Conservation (phyloP, 2,113 vertebrate species). For the Aramus guarauna region DNA sequence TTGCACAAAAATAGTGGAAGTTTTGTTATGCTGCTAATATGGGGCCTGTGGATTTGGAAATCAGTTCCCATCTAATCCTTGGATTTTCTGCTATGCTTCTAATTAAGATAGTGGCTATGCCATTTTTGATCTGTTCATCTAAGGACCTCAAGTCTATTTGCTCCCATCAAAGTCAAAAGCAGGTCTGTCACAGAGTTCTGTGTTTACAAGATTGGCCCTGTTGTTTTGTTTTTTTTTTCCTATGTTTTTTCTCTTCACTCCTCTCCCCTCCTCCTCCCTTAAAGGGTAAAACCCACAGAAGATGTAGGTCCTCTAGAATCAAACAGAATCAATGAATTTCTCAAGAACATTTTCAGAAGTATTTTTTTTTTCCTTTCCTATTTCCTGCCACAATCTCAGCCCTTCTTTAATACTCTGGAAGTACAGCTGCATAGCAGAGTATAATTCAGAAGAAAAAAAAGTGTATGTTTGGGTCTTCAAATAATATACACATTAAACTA, state of each 20-base stretch:
- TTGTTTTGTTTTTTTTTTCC: background rate
- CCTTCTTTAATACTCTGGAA: background rate
- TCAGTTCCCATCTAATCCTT: background rate
- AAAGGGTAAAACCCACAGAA: background rate
- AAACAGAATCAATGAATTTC: background rate
- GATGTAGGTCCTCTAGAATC: background rate
- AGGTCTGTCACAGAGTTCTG: background rate
- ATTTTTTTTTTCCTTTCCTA: background rate
- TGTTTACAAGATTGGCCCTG: background rate
- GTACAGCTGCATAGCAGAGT: background rate
- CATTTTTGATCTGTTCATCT: background rate
- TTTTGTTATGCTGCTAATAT: background rate
- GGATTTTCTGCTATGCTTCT: background rate
- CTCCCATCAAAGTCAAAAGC: background rate
- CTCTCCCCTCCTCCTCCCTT: rapidly evolving
- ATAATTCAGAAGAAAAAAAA: background rate
- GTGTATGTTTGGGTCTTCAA: background rate
- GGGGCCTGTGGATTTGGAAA: background rate
- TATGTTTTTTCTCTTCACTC: background rate
- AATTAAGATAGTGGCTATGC: background rate
- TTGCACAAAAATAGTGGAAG: background rate
- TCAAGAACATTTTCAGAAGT: background rate
- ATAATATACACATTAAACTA: background rate
- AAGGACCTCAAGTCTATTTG: background rate
- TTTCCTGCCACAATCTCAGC: background rate